Conservation (phyloP, 1,140 invertebrate genomes). For the Psilanteris sp. region DNA sequence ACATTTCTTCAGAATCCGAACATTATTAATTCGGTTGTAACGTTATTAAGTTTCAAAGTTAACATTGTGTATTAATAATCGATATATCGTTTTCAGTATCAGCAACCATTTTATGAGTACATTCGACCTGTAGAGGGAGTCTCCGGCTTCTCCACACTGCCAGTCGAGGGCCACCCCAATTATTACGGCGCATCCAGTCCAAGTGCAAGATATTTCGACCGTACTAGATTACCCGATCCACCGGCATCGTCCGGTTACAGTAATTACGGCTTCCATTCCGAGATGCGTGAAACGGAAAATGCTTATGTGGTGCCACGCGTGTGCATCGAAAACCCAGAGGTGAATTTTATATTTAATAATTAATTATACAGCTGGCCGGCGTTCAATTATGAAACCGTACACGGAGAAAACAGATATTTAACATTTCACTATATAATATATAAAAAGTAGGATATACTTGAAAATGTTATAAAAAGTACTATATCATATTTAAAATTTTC, state of each 20-base stretch:
- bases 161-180: constrained; percentile 63
- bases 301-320: constrained; percentile 70
- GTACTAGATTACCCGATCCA: constrained; percentile 45
- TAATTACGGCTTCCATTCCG: constrained; percentile 73
- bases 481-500: too few relatives aligned
- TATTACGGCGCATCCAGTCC: constrained; percentile 72
- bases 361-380: too few relatives aligned
- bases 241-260: constrained; percentile 65
- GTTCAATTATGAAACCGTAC: too few relatives aligned
- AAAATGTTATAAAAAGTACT: too few relatives aligned
- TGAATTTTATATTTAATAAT: constrained; percentile 50
- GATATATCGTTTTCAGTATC: constrained; percentile 58
- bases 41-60: too few relatives aligned
- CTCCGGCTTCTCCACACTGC: constrained; percentile 35
- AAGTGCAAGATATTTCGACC: constrained; percentile 48
- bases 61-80: too few relatives aligned
- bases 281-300: constrained; percentile 74
- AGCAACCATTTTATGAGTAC: constrained; percentile 70
- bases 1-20: too few relatives aligned
- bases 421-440: too few relatives aligned
- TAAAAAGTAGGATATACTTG: too few relatives aligned
- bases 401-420: too few relatives aligned
- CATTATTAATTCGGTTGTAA: too few relatives aligned
- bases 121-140: constrained; percentile 59
- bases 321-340: constrained; percentile 69